Evolutionary conservation across 2,888 invertebrate genomes (phyloP), one percentile per base, ranked within the genome.

Genomic region (Trichogramma evanescens): DNA sequence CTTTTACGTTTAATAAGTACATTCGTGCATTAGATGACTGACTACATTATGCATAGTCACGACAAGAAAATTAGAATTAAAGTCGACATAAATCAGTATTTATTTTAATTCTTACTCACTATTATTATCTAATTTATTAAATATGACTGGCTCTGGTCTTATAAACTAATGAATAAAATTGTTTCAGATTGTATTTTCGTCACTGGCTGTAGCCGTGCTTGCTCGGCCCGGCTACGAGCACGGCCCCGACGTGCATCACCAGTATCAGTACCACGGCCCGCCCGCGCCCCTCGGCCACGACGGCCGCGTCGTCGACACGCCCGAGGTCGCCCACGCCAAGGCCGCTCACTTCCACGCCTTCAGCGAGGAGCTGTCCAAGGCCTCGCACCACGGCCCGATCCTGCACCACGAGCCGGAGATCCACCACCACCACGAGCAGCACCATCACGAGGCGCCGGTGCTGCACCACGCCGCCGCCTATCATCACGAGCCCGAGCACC

Each of bases 261-360:
- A 40, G 7, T 65, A 69, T 49, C 63, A 61, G 6, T 72, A 72
- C 58, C 71, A 73, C 53, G 74, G 74, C 0, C 73, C 74, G 2
- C 64, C 66, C 3, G 74, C 74, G 0, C 74, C 74, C 0, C 58
- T 72, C n/a, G 70, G 66, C 13, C 69, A 70, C 44, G 71, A 70
- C 54, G 70, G 70, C 5, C 67, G 69, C 39, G 70, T 70, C 38
- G 59, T 69, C 26, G 74, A 73, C 63, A 73, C 72, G 39, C 72
- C 72, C 50, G 74, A 73, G 63, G 72, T 74, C 4, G 70, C 71
- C 9, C 67, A 70, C 61, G 72, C 73, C 42, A 74, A 73, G 56
- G 70, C 70, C 6, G 69, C 71, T 13, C 72, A 72, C 59, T 67
- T 70, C 59, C 68, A 69, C 54, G 70, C 69, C 9, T 68, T 65